phyloP scores from a whole-genome alignment of 2,113 vertebrate genomes.

The Gasterosteus aculeatus region DNA sequence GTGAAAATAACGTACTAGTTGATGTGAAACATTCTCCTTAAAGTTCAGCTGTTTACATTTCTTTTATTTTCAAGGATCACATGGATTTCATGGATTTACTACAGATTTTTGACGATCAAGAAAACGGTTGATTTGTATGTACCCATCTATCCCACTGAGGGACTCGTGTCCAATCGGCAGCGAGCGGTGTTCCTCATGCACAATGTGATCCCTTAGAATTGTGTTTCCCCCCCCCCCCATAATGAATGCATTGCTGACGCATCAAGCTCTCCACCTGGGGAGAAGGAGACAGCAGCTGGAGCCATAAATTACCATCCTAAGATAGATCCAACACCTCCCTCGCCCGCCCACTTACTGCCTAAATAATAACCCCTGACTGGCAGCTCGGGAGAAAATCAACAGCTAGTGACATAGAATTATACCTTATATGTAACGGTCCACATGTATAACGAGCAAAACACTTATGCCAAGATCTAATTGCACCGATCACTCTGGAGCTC shows the following conservation, averaged over 20 bases:
- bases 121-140: slow-evolving; percentile 45
- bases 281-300: slow-evolving; percentile 67
- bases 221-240: slow-evolving; percentile 56
- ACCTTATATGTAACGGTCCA: slow-evolving; percentile 39
- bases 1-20: background rate
- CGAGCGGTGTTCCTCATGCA: slow-evolving; percentile 21
- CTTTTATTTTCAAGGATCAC: background rate
- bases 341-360: slow-evolving; percentile 56
- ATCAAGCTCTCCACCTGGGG: slow-evolving; percentile 73
- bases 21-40: background rate
- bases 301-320: slow-evolving; percentile 67
- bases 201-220: slow-evolving; percentile 45
- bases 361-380: slow-evolving; percentile 58
- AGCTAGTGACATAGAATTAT: slow-evolving; percentile 75
- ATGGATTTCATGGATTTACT: slow-evolving; percentile 16
- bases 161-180: slow-evolving; percentile 44
- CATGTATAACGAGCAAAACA: slow-evolving; percentile 37
- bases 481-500: slow-evolving; percentile 23
- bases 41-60: slow-evolving; percentile 4
- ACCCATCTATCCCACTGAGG: slow-evolving; percentile 29
- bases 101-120: background rate
- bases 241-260: slow-evolving; percentile 71
- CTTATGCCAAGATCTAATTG: slow-evolving; percentile 21
- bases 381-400: slow-evolving; percentile 60
- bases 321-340: slow-evolving; percentile 56